A percentile compares a stretch with the other conserved stretches of the same genome.
Evolutionary conservation across 1,140 invertebrate genomes (phyloP).

Genomic region (Pemphigus obesinymphae): DNA sequence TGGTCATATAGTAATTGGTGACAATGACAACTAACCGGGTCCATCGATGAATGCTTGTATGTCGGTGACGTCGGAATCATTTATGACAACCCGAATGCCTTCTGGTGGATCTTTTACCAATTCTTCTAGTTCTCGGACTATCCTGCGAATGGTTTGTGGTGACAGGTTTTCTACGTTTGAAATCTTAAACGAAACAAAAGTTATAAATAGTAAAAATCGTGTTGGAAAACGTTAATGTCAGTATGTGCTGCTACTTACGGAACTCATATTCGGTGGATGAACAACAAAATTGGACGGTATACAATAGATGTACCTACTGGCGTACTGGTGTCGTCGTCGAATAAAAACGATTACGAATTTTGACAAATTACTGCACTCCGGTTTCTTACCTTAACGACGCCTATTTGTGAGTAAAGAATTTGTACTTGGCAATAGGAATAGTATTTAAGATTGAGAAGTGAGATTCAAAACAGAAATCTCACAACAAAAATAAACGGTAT

Average conservation of each 20-base stretch:
- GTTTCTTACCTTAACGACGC: no score
- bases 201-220: background rate
- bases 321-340: no score
- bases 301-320: no score
- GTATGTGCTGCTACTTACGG: background rate
- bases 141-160: conserved; percentile 81
- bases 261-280: conserved; percentile 8
- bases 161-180: conserved; percentile 90
- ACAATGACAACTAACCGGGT: conserved; percentile 60
- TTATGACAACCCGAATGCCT: conserved; percentile 80
- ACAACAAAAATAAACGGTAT: background rate
- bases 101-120: conserved; percentile 73
- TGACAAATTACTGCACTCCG: no score
- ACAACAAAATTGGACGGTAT: background rate
- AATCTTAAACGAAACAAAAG: conserved; percentile 54
- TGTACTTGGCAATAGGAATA: background rate
- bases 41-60: conserved; percentile 87
- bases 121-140: conserved; percentile 77
- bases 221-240: background rate
- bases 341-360: no score
- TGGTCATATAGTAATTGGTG: background rate
- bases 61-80: conserved; percentile 87
- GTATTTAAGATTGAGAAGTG: no score
- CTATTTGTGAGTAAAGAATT: background rate
- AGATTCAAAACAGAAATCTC: background rate